phyloP scores from a whole-genome alignment of 2,797 vertebrate genomes.

The Onychomys leucogaster region DNA sequence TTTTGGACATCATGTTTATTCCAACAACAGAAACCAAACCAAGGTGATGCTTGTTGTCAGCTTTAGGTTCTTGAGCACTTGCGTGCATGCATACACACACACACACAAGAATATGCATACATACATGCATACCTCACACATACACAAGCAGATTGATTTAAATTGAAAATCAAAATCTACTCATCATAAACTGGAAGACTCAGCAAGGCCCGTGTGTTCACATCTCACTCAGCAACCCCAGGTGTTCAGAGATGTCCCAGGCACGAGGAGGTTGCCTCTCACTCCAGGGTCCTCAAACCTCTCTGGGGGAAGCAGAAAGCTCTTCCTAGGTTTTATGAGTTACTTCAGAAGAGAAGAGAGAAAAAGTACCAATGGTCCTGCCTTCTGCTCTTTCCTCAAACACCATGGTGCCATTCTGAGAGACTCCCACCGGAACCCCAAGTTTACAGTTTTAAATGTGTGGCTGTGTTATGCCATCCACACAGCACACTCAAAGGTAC shows the following conservation, averaged over 20 bases:
- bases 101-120: not conserved
- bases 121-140: not conserved
- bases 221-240: no score
- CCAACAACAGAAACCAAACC: not conserved
- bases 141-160: not conserved
- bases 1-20: not conserved
- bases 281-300: not conserved
- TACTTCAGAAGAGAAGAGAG: not conserved
- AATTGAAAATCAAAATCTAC: not conserved
- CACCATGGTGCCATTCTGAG: not conserved
- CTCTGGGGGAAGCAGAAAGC: not conserved
- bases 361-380: not conserved
- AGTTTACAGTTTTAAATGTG: fast-evolving
- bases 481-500: fast-evolving
- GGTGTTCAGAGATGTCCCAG: not conserved
- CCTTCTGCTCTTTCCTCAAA: not conserved
- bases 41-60: not conserved
- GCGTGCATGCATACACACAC: not conserved
- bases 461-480: fast-evolving
- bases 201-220: not conserved
- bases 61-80: not conserved
- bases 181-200: not conserved
- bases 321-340: not conserved
- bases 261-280: not conserved
- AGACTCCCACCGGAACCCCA: not conserved